Base-by-base conservation (phyloP, 2,888 invertebrate genomes). In the Vanessa cardui region DNA sequence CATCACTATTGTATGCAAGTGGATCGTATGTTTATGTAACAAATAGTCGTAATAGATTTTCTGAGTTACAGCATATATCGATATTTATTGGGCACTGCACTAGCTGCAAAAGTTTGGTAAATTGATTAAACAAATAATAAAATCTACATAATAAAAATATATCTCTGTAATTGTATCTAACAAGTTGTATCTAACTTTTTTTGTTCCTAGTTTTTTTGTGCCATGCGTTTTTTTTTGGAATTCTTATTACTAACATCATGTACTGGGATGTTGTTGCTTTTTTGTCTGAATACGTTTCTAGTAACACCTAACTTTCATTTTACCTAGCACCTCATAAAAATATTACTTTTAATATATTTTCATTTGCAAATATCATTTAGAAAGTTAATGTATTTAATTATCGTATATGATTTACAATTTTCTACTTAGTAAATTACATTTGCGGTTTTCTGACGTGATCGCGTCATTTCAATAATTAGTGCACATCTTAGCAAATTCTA, bases 1-100 rank as follows among this genome's bases (percentile, higher is more conserved):
- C 69, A 70, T 73, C 73, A 74, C 65, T 64, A 62, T 71, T 69
- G 69, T 62, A 6, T 52, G 0, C 54, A 56, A 56, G 33, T 18
- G n/a, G 1, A n/a, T 18, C 33, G 31, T 33, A n/a, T 20, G 7
- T 16, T 56, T 56, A 26, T 33, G 8, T 21, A 8, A n/a, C 8
- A 33, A 7, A 18, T n/a, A 31, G 8, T 56, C n/a, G 16, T 9
- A 56, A n/a, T 56, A 16, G 15, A 12, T 52, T 4, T 52, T 0
- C 4, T n/a, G 0, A 46, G 16, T 46, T 16, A 16, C n/a, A 16
- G n/a, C 15, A n/a, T 1, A 46, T 26, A 5, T 26, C 26, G 4
- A 26, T 26, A 26, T 26, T 26, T 26, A 0, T 26, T 26, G 26
- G 26, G 26, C 26, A 26, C 26, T 26, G 26, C 26, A 26, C 26